Evolutionary conservation across 2,113 vertebrate species (phyloP).

Genomic region (Sebastes fasciatus): DNA sequence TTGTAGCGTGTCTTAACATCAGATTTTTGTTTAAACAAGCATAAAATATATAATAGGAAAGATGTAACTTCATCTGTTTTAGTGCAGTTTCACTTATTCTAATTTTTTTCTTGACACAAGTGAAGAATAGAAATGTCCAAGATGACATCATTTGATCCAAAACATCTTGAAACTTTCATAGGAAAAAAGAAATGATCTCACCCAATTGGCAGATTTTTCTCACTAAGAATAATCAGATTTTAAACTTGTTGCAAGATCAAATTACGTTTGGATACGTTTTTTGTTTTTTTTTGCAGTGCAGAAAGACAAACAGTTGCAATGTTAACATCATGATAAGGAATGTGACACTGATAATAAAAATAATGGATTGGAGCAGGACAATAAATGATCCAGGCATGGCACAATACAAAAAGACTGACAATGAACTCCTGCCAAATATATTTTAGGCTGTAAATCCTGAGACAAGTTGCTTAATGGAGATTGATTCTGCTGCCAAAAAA

Average conservation of each 20-base stretch:
- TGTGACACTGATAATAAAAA: constrained; percentile 42
- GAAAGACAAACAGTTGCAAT: constrained; percentile 51
- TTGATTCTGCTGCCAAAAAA: constrained; percentile 79
- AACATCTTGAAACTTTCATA: constrained; percentile 69
- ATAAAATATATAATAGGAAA: constrained; percentile 3
- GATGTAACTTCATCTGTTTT: constrained; percentile 26
- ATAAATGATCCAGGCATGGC: constrained; percentile 21
- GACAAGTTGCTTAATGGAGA: constrained; percentile 79
- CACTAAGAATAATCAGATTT: constrained; percentile 52
- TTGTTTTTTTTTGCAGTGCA: constrained; percentile 59
- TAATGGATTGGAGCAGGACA: constrained; percentile 7
- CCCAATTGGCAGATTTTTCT: constrained; percentile 56
- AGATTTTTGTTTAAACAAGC: constrained; percentile 2
- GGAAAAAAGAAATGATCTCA: constrained; percentile 67
- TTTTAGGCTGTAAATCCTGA: constrained; percentile 66
- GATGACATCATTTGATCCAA: constrained; percentile 61
- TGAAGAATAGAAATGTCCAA: constrained; percentile 38
- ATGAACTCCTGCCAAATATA: constrained; percentile 45
- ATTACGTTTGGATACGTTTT: constrained; percentile 11
- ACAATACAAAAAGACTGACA: constrained; percentile 38
- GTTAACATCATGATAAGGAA: constrained; percentile 33
- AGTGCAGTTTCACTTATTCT: not conserved
- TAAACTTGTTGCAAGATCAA: constrained; percentile 40
- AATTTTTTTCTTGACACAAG: constrained; percentile 9
- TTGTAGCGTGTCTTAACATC: not conserved